These are phyloP conservation scores for Rhadinocentrus ornatus DNA, from an alignment of 2,797 vertebrate species.

Conservation along the genomic window DNA sequence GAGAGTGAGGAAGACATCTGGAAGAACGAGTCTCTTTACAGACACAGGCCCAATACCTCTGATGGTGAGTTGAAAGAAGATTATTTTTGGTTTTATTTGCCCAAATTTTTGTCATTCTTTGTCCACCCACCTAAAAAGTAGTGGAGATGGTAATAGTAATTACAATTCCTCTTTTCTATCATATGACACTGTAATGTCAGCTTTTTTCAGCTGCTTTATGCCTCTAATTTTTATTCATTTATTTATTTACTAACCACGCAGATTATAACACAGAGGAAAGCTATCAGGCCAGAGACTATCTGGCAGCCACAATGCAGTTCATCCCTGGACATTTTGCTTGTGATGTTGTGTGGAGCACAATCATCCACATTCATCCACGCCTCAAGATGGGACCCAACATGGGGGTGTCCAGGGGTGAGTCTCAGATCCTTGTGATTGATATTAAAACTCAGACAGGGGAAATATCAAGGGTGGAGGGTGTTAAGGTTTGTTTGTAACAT, in stretches of 20 bases:
- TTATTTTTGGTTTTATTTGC: neutral
- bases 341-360: constrained; percentile 93
- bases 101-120: neutral
- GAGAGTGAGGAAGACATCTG: constrained; percentile 99
- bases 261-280: constrained; percentile 94
- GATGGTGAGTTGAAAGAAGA: constrained; percentile 83
- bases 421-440: neutral
- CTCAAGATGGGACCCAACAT: constrained; percentile 98
- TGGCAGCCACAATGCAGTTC: constrained; percentile 98
- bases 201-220: neutral
- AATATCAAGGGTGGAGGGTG: neutral
- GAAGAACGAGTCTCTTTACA: constrained; percentile 93
- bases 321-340: constrained; percentile 97
- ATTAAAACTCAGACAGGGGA: neutral
- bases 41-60: constrained; percentile 83
- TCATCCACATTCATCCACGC: constrained; percentile 96
- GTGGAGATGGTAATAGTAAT: neutral
- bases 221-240: neutral
- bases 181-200: neutral
- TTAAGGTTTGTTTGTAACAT: neutral
- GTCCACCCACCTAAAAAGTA: neutral
- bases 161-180: neutral
- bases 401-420: constrained; percentile 86
- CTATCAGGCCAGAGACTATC: constrained; percentile 94
- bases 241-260: constrained; percentile 48